Evolutionary conservation across 1,140 invertebrate species (phyloP).

Genomic region (Yoshiicerus persimilis): DNA sequence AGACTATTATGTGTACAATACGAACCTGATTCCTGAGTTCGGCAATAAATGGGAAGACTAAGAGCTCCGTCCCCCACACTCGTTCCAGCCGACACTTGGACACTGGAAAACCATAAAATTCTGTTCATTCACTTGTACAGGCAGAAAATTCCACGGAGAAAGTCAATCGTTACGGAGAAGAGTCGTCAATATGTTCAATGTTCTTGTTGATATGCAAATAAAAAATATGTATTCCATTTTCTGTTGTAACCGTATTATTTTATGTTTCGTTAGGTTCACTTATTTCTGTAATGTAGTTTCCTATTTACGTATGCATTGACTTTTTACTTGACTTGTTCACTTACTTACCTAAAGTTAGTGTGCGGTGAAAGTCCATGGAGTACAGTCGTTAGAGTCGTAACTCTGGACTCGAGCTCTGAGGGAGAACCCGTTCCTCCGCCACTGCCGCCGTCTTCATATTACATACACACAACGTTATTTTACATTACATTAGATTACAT

Average conservation of each 20-base stretch:
- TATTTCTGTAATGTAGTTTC: background rate
- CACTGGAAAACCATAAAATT: constrained; percentile 58
- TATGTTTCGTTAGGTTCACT: background rate
- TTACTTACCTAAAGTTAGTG: constrained; percentile 58
- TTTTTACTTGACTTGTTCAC: background rate
- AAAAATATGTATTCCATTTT: background rate
- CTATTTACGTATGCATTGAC: constrained; percentile 10
- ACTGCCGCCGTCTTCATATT: background rate
- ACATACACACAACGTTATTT: background rate
- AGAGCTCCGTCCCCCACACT: constrained; percentile 72
- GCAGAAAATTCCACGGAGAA: constrained; percentile 17
- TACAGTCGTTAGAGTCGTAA: constrained; percentile 59
- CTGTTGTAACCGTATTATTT: background rate
- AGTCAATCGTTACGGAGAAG: background rate
- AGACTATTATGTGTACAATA: background rate
- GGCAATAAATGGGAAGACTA: constrained; percentile 68
- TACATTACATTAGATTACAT: background rate
- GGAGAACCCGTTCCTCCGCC: constrained; percentile 21
- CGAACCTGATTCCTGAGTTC: constrained; percentile 69
- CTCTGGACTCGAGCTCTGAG: constrained; percentile 60
- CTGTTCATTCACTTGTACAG: background rate
- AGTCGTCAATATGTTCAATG: background rate
- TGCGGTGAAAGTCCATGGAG: constrained; percentile 67
- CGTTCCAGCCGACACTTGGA: constrained; percentile 77
- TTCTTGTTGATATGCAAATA: background rate